Conservation (phyloP, 2,113 vertebrate species). For the Bolborhynchus lineola region DNA sequence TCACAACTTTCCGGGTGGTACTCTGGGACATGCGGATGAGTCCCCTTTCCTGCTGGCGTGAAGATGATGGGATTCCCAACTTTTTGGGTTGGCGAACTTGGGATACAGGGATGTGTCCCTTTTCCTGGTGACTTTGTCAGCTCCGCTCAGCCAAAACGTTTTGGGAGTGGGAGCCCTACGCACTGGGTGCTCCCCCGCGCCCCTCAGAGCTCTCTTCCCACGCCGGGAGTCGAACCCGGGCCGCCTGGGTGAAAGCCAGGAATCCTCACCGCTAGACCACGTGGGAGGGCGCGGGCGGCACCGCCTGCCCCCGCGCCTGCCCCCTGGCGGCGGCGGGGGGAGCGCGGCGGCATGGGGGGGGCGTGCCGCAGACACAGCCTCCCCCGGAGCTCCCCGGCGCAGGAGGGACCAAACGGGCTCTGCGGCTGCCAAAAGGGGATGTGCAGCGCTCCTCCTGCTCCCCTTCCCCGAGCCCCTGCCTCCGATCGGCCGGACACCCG, state of each 20-base stretch:
- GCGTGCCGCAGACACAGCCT: not conserved
- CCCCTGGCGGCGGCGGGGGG: not conserved
- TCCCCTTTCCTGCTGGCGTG: no score
- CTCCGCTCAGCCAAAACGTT: not conserved
- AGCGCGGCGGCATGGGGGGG: not conserved
- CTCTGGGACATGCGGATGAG: no score
- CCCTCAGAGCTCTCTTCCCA: slow-evolving; percentile 59
- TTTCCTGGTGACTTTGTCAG: not conserved
- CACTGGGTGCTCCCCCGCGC: no score
- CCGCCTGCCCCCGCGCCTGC: fast-evolving
- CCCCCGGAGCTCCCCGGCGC: not conserved
- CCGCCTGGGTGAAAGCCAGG: slow-evolving; percentile 81
- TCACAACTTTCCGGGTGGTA: not conserved
- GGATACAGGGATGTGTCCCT: not conserved
- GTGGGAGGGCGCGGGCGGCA: fast-evolving
- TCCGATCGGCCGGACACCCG: slow-evolving; percentile 11
- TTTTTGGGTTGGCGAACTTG: not conserved
- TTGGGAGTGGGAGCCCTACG: no score
- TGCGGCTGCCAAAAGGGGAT: slow-evolving; percentile 27
- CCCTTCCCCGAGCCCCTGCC: slow-evolving; percentile 1
- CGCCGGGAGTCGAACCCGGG: slow-evolving; percentile 82
- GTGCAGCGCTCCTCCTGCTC: not conserved
- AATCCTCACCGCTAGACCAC: slow-evolving; percentile 82
- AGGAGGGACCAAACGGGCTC: not conserved
- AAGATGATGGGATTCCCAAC: not conserved